Percentiles rank a stretch among this genome's conserved stretches.
These are phyloP conservation scores for Actinia equina DNA, from an alignment of 64 coral and sea anemone genomes.

Conservation along the genomic window DNA sequence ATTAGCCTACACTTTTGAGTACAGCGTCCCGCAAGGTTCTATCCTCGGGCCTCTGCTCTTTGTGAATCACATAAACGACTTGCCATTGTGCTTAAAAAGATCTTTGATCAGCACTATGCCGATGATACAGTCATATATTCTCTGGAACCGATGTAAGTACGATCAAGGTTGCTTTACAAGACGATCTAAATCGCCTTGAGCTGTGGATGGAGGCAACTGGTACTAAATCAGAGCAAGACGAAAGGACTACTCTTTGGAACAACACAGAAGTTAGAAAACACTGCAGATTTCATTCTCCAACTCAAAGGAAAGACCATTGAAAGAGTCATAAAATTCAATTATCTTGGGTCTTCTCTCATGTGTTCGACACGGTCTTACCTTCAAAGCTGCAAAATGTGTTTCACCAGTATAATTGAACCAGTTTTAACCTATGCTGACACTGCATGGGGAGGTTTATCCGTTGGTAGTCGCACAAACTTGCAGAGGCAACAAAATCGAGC, in stretches of 20 bases:
- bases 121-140: too few species aligned
- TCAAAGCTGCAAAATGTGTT: slow-evolving; percentile 22
- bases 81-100: too few species aligned
- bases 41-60: too few species aligned
- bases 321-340: background rate
- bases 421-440: slow-evolving; percentile 29
- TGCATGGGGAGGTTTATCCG: slow-evolving; percentile 8
- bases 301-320: slow-evolving; percentile 19
- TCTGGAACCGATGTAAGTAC: too few species aligned
- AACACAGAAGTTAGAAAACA: slow-evolving; percentile 4
- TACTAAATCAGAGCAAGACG: slow-evolving; percentile 35
- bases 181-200: background rate
- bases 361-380: slow-evolving; percentile 25
- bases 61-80: too few species aligned
- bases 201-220: slow-evolving; percentile 8
- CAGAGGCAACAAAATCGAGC: slow-evolving; percentile 32
- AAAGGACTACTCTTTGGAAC: slow-evolving; percentile 31
- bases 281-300: background rate
- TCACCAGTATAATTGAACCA: slow-evolving; percentile 25
- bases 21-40: too few species aligned
- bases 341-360: slow-evolving; percentile 16
- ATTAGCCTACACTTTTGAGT: too few species aligned
- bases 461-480: slow-evolving; percentile 7
- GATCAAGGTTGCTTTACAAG: too few species aligned
- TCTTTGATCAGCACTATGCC: too few species aligned